Evolutionary conservation across 2,113 vertebrate species (phyloP), one percentile per base, ranked within the genome.

Genomic region (Dascyllus trimaculatus): DNA sequence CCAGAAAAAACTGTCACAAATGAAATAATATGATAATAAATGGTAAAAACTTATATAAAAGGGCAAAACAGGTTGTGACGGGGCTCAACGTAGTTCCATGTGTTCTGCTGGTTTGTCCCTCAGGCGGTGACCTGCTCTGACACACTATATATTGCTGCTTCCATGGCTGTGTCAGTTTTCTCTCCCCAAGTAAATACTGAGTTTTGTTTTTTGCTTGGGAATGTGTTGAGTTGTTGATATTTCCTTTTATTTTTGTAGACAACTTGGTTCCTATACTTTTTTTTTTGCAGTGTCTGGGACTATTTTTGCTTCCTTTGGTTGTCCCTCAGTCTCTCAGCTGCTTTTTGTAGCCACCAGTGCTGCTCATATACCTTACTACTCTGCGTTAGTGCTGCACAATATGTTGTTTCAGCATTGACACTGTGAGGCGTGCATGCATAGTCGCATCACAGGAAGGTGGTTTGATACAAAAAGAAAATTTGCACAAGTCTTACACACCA

Each of bases 241-340:
- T 65, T 5, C 1, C 1, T 52, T 60, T 25, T 52, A 4, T 66
- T 26, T 35, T 46, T 46, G 11, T 4, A 7, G 25, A 38, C 3
- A 61, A 35, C 2, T 32, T 25, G 15, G 15, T 63, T 51, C 5
- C 49, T 15, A 11, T 32, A 15, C 65, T 1, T 54, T 60, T 38
- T 38, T 66, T 53, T 45, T 54, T 74, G 56, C 32, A 56, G 18
- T 21, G 17, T 40, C 68, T 66, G 21, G 18, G 7, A 5, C 7
- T 67, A 15, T 40, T 11, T 18, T 40, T 54, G 54, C 64, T 75
- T 61, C 25, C 29, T 46, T 56, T 13, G 11, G 17, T 40, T 32
- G 38, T 71, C 67, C 19, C 49, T 74, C 52, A 49, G 51, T 68
- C 48, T 73, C 69, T 61, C n/a, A n/a, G 29, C 32, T 3, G 13